Evolutionary conservation across 2,113 vertebrate species (phyloP).

Genomic region (Paracyprichromis sp.): DNA sequence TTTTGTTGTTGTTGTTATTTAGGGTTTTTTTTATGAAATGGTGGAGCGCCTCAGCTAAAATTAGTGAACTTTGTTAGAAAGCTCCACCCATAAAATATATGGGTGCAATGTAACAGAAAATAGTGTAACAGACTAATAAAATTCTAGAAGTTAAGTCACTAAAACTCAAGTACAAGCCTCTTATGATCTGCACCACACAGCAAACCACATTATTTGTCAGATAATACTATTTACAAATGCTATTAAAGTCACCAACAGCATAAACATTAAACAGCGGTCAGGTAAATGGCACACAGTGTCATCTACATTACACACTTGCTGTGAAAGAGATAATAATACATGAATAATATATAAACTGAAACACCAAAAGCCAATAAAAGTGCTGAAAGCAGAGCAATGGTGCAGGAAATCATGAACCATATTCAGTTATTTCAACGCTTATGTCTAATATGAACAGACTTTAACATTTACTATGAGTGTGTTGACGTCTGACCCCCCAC

Average conservation of each 20-base stretch:
- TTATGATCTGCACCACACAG: neutral
- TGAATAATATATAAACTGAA: neutral
- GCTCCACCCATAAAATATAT: neutral
- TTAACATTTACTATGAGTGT: neutral
- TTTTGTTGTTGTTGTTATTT: neutral
- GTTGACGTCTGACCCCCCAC: neutral
- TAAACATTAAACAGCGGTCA: fast-evolving
- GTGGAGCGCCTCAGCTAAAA: neutral
- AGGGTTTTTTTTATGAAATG: fast-evolving
- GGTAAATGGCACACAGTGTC: neutral
- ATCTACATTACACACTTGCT: neutral
- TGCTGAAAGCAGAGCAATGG: neutral
- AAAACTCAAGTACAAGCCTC: neutral
- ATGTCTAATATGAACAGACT: neutral
- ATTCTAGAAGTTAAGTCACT: neutral
- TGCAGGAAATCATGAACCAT: neutral
- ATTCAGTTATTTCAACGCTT: neutral
- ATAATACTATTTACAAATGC: neutral
- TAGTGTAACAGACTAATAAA: neutral
- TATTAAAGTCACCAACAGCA: neutral
- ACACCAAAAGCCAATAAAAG: neutral
- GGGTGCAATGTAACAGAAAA: neutral
- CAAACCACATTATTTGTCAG: neutral
- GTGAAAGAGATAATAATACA: neutral
- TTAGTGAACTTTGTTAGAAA: neutral